Percentiles rank a stretch among this genome's conserved stretches.
Conservation (phyloP, 2,797 vertebrate genomes). For the Triplophysa yarkandensis region DNA sequence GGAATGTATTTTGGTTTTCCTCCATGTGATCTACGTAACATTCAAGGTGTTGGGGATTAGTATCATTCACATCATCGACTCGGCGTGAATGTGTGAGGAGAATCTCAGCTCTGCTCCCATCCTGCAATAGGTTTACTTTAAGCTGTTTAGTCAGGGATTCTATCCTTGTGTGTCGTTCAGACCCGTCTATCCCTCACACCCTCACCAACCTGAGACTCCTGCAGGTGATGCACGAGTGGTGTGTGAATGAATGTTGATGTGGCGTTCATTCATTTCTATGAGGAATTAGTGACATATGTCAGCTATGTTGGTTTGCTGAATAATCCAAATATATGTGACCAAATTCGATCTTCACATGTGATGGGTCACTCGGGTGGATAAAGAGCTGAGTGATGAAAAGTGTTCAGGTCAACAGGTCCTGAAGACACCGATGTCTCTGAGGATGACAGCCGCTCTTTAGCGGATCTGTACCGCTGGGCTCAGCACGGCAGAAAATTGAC, state of each 20-base stretch:
- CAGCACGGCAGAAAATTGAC: conserved; percentile 77
- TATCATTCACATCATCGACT: background rate
- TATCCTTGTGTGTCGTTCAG: conserved; percentile 21
- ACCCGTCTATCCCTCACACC: conserved; percentile 14
- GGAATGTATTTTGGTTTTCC: background rate
- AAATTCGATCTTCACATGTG: background rate
- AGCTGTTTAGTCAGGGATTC: conserved; percentile 42
- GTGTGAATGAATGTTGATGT: no score
- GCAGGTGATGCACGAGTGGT: background rate
- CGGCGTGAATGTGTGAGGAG: conserved; percentile 32
- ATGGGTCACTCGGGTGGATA: background rate
- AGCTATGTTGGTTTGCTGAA: no score
- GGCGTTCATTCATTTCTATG: no score
- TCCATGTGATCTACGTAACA: background rate
- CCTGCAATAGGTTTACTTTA: conserved; percentile 51
- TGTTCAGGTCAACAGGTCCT: conserved; percentile 22
- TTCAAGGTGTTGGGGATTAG: conserved; percentile 42
- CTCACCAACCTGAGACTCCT: background rate
- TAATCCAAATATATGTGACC: background rate
- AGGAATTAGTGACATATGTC: no score
- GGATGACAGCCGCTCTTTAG: conserved; percentile 63
- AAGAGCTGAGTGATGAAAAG: background rate
- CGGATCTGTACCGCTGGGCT: conserved; percentile 68
- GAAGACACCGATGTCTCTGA: conserved; percentile 43
- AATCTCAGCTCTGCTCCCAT: conserved; percentile 24